Conservation (phyloP, 2,888 invertebrate genomes). For the Pheosia tremula region DNA sequence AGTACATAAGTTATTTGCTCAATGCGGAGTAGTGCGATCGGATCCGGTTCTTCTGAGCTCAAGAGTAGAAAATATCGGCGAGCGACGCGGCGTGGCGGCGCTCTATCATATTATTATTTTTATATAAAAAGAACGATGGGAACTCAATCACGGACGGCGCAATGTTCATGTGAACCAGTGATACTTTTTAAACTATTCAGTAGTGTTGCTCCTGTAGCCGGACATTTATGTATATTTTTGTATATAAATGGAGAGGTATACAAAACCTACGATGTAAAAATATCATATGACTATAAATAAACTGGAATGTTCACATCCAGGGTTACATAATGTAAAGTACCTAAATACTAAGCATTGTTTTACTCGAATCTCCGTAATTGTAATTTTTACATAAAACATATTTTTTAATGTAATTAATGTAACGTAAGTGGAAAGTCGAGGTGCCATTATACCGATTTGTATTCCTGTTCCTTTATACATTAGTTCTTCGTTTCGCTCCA, state of each 20-base stretch:
- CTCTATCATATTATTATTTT: constrained; percentile 69
- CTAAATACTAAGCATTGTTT: constrained; percentile 56
- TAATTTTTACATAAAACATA: constrained; percentile 75
- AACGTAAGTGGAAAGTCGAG: constrained; percentile 76
- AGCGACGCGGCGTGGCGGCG: constrained; percentile 47
- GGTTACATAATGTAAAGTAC: constrained; percentile 52
- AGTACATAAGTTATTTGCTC: constrained; percentile 49
- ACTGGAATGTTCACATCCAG: constrained; percentile 50
- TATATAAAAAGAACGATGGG: constrained; percentile 56
- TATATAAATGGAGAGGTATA: constrained; percentile 77
- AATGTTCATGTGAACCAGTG: constrained; percentile 49
- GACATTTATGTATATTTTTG: constrained; percentile 82
- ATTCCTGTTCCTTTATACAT: constrained; percentile 63
- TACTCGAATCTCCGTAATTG: constrained; percentile 79
- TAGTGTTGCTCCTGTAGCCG: constrained; percentile 54
- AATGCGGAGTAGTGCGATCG: constrained; percentile 44
- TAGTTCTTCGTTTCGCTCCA: constrained; percentile 52
- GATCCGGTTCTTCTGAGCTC: constrained; percentile 44
- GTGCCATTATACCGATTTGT: constrained; percentile 81
- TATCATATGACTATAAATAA: constrained; percentile 66
- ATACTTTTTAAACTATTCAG: constrained; percentile 50
- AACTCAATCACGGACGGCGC: constrained; percentile 37
- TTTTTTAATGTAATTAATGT: constrained; percentile 73
- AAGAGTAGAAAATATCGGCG: constrained; percentile 40
- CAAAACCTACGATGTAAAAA: constrained; percentile 72